These are phyloP conservation scores for Myioborus melanocephalus DNA, from an alignment of 2,797 vertebrate genomes.

Conservation along the genomic window DNA sequence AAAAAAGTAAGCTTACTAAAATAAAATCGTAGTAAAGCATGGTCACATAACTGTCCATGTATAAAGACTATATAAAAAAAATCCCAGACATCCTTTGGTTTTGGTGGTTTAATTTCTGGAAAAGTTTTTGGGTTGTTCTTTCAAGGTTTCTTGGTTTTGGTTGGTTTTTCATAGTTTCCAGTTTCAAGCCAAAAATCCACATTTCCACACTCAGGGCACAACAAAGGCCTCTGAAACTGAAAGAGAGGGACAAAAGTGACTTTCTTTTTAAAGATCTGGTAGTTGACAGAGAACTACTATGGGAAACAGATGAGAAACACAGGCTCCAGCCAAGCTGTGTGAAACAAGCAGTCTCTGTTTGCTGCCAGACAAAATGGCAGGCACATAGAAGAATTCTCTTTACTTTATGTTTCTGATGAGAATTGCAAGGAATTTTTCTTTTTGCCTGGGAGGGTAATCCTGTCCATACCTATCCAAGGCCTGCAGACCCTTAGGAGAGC, in stretches of 20 bases:
- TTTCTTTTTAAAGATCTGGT: slow-evolving; percentile 28
- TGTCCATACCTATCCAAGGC: neutral
- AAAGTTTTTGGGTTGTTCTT: neutral
- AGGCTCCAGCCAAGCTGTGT: neutral
- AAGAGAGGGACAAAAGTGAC: slow-evolving; percentile 18
- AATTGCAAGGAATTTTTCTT: neutral
- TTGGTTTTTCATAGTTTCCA: neutral
- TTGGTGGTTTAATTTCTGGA: neutral
- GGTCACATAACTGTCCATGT: neutral
- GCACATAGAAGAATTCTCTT: neutral
- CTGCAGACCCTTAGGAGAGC: neutral
- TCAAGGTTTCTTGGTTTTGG: accelerated
- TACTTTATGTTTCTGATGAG: neutral
- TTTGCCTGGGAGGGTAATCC: neutral
- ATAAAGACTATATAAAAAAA: neutral
- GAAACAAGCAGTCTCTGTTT: neutral
- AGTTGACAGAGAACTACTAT: slow-evolving; percentile 16
- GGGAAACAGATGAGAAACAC: slow-evolving; percentile 40
- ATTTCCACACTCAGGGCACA: neutral
- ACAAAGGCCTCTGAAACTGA: slow-evolving; percentile 19
- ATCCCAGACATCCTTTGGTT: neutral
- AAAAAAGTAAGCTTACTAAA: neutral
- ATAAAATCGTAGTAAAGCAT: neutral
- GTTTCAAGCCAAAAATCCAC: slow-evolving; percentile 16
- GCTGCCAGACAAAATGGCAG: neutral